Evolutionary conservation across 2,888 invertebrate species (phyloP).

Genomic region (Hedya salicella): DNA sequence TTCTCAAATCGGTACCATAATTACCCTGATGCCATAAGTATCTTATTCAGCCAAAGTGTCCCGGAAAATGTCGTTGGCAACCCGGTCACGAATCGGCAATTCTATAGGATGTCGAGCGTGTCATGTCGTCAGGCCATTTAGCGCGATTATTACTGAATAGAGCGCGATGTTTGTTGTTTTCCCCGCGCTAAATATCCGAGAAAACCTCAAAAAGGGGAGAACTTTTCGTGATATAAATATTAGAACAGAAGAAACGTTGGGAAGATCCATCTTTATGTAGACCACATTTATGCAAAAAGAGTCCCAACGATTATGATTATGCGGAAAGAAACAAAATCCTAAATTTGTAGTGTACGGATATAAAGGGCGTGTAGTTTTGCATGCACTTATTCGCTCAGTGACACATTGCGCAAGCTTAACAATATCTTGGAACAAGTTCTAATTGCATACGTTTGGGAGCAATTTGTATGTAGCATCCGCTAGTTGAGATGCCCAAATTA

Average conservation of each 20-base stretch:
- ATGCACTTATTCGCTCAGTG: too few species aligned
- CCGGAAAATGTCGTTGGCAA: conserved; percentile 37
- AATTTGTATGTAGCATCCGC: conserved; percentile 33
- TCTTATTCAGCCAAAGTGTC: conserved; percentile 38
- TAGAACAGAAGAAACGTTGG: too few species aligned
- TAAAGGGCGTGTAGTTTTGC: too few species aligned
- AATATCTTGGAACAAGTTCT: background rate
- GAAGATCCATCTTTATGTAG: too few species aligned
- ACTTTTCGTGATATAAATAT: too few species aligned
- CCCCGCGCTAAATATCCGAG: conserved; percentile 5
- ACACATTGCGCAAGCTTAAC: background rate
- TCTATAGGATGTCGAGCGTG: conserved; percentile 40
- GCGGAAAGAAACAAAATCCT: too few species aligned
- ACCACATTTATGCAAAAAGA: too few species aligned
- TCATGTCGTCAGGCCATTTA: conserved; percentile 37
- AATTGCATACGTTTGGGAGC: conserved; percentile 8
- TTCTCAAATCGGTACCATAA: conserved; percentile 30
- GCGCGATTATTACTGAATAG: conserved; percentile 33
- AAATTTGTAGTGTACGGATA: too few species aligned
- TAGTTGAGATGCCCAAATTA: conserved; percentile 24
- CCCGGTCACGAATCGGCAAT: conserved; percentile 42
- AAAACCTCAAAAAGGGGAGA: too few species aligned
- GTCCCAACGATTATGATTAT: too few species aligned
- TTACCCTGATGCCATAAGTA: conserved; percentile 28
- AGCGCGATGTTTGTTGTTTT: conserved; percentile 22